Conservation (phyloP, 2,888 invertebrate species). For the Sturmia bella region DNA sequence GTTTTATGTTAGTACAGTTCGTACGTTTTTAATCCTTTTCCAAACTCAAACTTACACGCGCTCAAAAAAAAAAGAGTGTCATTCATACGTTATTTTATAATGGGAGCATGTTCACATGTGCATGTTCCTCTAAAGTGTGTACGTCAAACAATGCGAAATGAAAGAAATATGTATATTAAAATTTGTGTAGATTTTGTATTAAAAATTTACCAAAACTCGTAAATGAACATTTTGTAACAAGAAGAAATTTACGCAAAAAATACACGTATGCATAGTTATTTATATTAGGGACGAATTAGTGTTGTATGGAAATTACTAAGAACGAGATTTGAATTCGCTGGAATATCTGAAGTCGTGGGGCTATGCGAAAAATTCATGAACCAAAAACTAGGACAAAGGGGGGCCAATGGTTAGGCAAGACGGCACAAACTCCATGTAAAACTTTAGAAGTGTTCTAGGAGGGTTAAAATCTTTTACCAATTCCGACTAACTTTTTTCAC, state of each 20-base stretch:
- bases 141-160: slow-evolving; percentile 57
- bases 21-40: slow-evolving; percentile 17
- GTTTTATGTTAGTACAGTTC: slow-evolving; percentile 1
- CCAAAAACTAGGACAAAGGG: too few species aligned
- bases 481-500: too few species aligned
- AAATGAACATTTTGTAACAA: slow-evolving; percentile 47
- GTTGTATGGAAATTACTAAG: too few species aligned
- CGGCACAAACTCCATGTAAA: too few species aligned
- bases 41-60: background rate
- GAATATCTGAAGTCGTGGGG: too few species aligned
- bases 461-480: too few species aligned
- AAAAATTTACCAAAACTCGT: slow-evolving; percentile 53
- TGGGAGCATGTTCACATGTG: slow-evolving; percentile 6
- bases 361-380: too few species aligned
- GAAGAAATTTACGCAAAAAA: background rate
- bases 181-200: slow-evolving; percentile 36
- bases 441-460: too few species aligned
- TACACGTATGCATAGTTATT: too few species aligned
- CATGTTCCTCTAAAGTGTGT: slow-evolving; percentile 24
- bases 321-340: too few species aligned
- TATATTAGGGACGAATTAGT: too few species aligned
- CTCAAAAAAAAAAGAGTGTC: slow-evolving; percentile 13
- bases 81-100: slow-evolving; percentile 47
- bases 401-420: too few species aligned
- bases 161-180: slow-evolving; percentile 52